A percentile compares a stretch with the other conserved stretches of the same genome.
These are phyloP conservation scores for Pinctada fucata DNA, from an alignment of 2,888 invertebrate species.

Conservation along the genomic window DNA sequence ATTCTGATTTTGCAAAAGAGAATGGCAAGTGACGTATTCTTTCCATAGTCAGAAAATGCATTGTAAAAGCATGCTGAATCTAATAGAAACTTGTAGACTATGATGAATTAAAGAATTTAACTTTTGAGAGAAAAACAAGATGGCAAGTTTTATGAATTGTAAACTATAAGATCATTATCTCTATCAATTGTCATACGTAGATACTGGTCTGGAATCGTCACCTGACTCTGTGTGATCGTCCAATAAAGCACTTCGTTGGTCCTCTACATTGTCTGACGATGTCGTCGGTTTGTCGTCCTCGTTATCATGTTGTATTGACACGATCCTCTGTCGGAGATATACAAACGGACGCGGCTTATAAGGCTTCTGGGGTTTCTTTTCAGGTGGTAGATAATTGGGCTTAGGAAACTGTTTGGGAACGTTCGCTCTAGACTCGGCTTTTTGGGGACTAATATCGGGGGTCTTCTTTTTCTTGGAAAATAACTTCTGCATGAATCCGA, in stretches of 20 bases:
- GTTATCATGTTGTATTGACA: constrained; percentile 66
- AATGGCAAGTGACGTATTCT: too few relatives aligned
- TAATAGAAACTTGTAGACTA: too few relatives aligned
- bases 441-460: constrained; percentile 45
- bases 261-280: constrained; percentile 7
- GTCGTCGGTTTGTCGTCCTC: constrained; percentile 48
- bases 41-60: too few relatives aligned
- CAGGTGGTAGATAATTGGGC: constrained; percentile 41
- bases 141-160: too few relatives aligned
- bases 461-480: constrained; percentile 68
- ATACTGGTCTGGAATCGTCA: constrained; percentile 21
- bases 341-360: constrained; percentile 66
- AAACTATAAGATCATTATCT: too few relatives aligned
- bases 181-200: constrained; percentile 26
- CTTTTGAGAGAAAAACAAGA: too few relatives aligned
- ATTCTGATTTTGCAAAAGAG: too few relatives aligned
- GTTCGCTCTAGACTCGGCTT: constrained; percentile 48
- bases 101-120: too few relatives aligned
- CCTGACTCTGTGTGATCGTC: background rate
- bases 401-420: constrained; percentile 41
- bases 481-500: constrained; percentile 68
- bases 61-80: too few relatives aligned
- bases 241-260: background rate
- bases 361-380: constrained; percentile 47
- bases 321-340: constrained; percentile 65